A percentile compares a stretch with the other conserved stretches of the same genome.
These are phyloP conservation scores for Scophthalmus maximus DNA, from an alignment of 2,113 vertebrate species.

Conservation along the genomic window DNA sequence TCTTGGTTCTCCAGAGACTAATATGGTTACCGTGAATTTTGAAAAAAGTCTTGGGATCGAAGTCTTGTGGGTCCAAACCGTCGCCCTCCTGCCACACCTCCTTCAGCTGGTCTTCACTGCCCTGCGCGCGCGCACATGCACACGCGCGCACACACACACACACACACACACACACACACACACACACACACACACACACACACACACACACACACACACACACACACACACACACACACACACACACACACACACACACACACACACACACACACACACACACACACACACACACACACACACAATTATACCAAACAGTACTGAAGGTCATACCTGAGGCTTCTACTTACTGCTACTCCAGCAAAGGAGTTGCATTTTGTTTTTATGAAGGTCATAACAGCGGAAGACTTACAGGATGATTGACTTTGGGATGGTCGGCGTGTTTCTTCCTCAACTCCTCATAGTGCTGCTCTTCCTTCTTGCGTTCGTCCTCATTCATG, in stretches of 20 bases:
- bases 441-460: constrained; percentile 94
- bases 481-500: constrained; percentile 88
- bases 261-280: too few species aligned
- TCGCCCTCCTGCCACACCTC: constrained; percentile 95
- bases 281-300: too few species aligned
- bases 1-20: not conserved
- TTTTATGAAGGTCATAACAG: not conserved
- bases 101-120: constrained; percentile 95
- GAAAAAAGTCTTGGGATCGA: constrained; percentile 96
- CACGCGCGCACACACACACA: constrained; percentile 48
- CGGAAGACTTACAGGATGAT: constrained; percentile 89
- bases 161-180: constrained; percentile 12
- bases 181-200: too few species aligned
- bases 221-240: too few species aligned
- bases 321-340: too few species aligned
- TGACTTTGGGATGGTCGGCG: constrained; percentile 91
- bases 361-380: too few species aligned
- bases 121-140: constrained; percentile 78
- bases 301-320: too few species aligned
- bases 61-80: constrained; percentile 91
- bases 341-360: too few species aligned
- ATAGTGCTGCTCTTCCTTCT: constrained; percentile 88
- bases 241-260: too few species aligned
- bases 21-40: constrained; percentile 90
- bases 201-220: too few species aligned